phyloP scores from a whole-genome alignment of 2,888 invertebrate species.

The Andrena minutula region DNA sequence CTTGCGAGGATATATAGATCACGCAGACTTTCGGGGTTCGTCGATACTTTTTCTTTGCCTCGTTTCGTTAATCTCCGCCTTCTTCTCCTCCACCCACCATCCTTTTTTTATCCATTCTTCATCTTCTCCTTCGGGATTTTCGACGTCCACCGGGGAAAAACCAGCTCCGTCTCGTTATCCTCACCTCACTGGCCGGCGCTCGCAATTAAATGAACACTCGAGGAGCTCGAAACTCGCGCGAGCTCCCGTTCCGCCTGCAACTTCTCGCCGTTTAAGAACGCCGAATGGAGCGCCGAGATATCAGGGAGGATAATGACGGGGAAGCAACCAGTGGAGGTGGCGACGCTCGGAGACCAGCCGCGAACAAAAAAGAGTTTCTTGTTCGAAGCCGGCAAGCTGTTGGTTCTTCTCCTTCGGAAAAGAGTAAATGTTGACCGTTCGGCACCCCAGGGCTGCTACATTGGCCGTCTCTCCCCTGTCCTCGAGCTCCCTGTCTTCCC shows the following conservation, averaged over 20 bases:
- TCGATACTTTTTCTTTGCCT: constrained; percentile 29
- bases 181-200: background rate
- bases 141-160: background rate
- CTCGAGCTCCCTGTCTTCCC: constrained; percentile 10
- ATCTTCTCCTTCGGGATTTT: constrained; percentile 35
- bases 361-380: constrained; percentile 70
- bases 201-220: constrained; percentile 19
- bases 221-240: background rate
- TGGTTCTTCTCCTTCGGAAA: constrained; percentile 52
- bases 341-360: constrained; percentile 62
- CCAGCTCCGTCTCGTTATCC: constrained; percentile 22
- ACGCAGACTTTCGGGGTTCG: constrained; percentile 25
- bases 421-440: constrained; percentile 72
- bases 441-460: constrained; percentile 21
- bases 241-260: background rate
- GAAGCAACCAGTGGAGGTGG: constrained; percentile 51
- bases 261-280: background rate
- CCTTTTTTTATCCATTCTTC: constrained; percentile 33
- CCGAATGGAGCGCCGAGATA: constrained; percentile 9
- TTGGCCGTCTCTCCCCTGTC: background rate
- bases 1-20: constrained; percentile 50
- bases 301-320: constrained; percentile 17
- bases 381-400: constrained; percentile 73
- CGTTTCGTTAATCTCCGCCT: constrained; percentile 46
- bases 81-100: background rate